Percentiles rank a stretch among this genome's conserved stretches.
Evolutionary conservation across 2,797 vertebrate genomes (phyloP).

Genomic region (Semotilus atromaculatus): DNA sequence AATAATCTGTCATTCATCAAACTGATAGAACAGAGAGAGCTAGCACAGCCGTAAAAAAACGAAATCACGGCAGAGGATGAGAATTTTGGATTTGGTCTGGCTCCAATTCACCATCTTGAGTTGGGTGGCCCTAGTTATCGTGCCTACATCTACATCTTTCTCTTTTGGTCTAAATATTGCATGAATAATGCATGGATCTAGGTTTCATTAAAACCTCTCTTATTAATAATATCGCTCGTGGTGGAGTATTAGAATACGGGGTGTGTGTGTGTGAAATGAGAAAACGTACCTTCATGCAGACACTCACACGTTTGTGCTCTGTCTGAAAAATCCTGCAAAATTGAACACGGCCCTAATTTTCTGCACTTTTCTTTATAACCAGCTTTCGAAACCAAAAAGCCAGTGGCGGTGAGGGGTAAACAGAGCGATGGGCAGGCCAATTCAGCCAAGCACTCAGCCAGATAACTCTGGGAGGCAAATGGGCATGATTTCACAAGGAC

Average conservation of each 20-base stretch:
- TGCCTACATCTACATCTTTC: conserved; percentile 72
- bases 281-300: conserved; percentile 29
- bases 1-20: conserved; percentile 81
- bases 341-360: background rate
- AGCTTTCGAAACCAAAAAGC: conserved; percentile 25
- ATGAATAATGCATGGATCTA: conserved; percentile 81
- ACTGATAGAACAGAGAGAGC: conserved; percentile 70
- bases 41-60: conserved; percentile 42
- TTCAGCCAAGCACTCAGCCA: conserved; percentile 49
- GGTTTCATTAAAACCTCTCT: conserved; percentile 74
- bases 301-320: background rate
- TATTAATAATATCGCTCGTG: conserved; percentile 81
- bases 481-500: conserved; percentile 54
- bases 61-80: conserved; percentile 53
- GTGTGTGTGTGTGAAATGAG: conserved; percentile 37
- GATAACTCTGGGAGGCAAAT: conserved; percentile 53
- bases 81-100: conserved; percentile 54
- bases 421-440: conserved; percentile 38
- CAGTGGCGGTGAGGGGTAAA: conserved; percentile 31
- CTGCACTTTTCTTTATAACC: background rate
- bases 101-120: conserved; percentile 47
- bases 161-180: conserved; percentile 68
- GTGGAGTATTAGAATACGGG: conserved; percentile 34
- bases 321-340: background rate
- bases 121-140: conserved; percentile 40